These are phyloP conservation scores for Phasia obesa DNA, from an alignment of 2,888 invertebrate genomes.

Conservation along the genomic window DNA sequence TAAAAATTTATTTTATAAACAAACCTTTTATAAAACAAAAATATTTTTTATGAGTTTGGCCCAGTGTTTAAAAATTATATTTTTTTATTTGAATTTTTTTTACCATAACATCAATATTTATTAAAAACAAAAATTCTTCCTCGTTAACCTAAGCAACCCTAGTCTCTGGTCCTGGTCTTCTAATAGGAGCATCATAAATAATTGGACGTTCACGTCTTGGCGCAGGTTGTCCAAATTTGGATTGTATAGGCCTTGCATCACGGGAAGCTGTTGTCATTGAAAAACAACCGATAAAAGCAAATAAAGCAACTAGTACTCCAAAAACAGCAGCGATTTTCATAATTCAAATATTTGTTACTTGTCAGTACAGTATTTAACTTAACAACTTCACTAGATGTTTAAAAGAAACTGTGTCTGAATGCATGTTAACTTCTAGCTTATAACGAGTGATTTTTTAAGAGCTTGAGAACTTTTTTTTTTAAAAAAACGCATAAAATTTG, in stretches of 20 bases:
- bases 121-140: too few relatives aligned
- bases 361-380: not conserved
- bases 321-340: conserved; percentile 51
- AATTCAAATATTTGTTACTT: not conserved
- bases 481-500: too few relatives aligned
- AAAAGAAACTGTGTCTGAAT: conserved; percentile 43
- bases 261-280: conserved; percentile 35
- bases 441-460: too few relatives aligned
- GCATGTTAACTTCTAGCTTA: not conserved
- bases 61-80: too few relatives aligned
- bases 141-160: conserved; percentile 51
- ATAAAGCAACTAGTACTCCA: conserved; percentile 15
- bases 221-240: conserved; percentile 39
- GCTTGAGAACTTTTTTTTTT: too few relatives aligned
- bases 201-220: conserved; percentile 51
- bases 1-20: too few relatives aligned
- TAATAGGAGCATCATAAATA: conserved; percentile 63
- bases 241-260: conserved; percentile 45
- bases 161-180: conserved; percentile 53
- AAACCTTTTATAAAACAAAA: too few relatives aligned
- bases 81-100: too few relatives aligned
- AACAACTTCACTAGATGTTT: not conserved
- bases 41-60: too few relatives aligned
- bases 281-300: conserved; percentile 49
- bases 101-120: too few relatives aligned